Evolutionary conservation across 2,888 invertebrate species (phyloP).

Genomic region (Agonopterix subpropinquella): DNA sequence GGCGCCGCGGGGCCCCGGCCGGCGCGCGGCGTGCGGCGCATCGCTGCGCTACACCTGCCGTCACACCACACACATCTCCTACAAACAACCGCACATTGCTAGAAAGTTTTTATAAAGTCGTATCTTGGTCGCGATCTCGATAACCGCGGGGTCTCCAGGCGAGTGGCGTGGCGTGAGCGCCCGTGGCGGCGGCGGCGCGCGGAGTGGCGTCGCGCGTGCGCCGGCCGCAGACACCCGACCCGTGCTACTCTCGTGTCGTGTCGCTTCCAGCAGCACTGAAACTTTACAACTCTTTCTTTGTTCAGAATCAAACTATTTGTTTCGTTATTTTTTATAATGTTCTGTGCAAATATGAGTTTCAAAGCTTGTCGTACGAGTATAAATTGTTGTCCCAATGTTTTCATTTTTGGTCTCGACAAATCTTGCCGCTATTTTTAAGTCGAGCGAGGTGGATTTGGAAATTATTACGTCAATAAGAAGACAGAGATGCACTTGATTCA

Average conservation of each 20-base stretch:
- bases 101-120: not conserved
- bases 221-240: constrained; percentile 20
- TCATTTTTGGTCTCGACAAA: too few species aligned
- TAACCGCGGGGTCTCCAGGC: constrained; percentile 16
- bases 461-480: too few species aligned
- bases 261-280: constrained; percentile 12
- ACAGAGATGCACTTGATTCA: too few species aligned
- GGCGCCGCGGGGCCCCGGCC: constrained; percentile 35
- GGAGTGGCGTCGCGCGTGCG: constrained; percentile 71
- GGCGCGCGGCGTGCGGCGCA: constrained; percentile 44
- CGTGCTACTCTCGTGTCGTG: constrained; percentile 12
- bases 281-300: constrained; percentile 13
- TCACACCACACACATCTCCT: constrained; percentile 12
- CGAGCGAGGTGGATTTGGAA: too few species aligned
- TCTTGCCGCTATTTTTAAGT: too few species aligned
- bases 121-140: constrained; percentile 36
- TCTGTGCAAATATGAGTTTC: too few species aligned
- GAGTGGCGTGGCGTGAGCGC: constrained; percentile 48
- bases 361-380: too few species aligned
- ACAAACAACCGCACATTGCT: constrained; percentile 2
- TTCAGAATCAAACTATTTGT: constrained; percentile 1
- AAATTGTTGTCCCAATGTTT: too few species aligned
- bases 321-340: not conserved
- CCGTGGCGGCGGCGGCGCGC: constrained; percentile 46
- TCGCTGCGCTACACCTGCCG: constrained; percentile 43